Evolutionary conservation across 2,113 vertebrate genomes (phyloP).

Genomic region (Brachyhypopomus gauderio): DNA sequence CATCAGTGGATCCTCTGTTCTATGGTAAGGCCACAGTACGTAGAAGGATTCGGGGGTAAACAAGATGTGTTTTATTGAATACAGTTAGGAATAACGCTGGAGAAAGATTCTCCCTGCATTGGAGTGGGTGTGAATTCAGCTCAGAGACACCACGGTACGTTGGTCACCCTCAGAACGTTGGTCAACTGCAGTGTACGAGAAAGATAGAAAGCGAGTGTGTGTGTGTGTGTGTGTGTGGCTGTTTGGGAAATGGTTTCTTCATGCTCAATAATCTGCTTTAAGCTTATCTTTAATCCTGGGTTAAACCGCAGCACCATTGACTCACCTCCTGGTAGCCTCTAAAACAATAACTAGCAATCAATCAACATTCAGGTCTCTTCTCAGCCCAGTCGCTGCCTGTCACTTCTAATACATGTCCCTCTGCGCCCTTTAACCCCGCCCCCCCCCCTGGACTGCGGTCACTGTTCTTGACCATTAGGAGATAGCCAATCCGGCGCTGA

Average conservation of each 20-base stretch:
- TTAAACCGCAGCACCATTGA: neutral
- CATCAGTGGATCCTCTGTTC: conserved; percentile 81
- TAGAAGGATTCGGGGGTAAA: neutral
- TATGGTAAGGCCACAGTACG: conserved; percentile 77
- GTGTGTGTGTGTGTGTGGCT: neutral
- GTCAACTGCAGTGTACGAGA: neutral
- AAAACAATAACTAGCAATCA: conserved; percentile 30
- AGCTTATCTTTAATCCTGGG: conserved; percentile 14
- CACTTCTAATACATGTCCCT: conserved; percentile 32
- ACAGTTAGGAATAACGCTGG: neutral
- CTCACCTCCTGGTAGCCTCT: neutral
- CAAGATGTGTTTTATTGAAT: neutral
- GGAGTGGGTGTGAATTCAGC: neutral
- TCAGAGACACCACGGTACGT: neutral
- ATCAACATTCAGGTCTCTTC: conserved; percentile 25
- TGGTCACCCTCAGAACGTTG: neutral
- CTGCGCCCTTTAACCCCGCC: conserved; percentile 1
- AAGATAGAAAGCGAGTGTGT: neutral
- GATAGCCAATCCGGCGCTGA: conserved; percentile 2
- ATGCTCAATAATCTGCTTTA: neutral
- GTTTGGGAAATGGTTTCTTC: neutral
- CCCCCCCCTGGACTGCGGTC: neutral
- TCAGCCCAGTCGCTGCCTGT: conserved; percentile 12
- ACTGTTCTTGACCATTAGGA: conserved; percentile 32
- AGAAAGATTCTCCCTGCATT: no score